Evolutionary conservation across 1,140 invertebrate genomes (phyloP).

Genomic region (Gonatopus flavifemur): DNA sequence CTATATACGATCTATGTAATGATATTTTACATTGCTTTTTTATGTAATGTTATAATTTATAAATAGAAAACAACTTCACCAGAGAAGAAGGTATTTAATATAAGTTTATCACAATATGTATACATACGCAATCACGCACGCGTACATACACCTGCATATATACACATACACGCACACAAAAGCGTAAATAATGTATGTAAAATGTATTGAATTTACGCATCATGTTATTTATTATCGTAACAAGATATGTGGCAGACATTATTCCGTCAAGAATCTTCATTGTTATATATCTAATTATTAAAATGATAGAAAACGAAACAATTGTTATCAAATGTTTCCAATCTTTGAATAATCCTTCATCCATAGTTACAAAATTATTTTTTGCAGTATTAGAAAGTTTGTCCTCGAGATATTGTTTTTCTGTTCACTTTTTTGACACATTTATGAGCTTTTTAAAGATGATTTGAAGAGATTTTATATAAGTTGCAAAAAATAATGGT

Average conservation of each 20-base stretch:
- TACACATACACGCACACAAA: slow-evolving; percentile 13
- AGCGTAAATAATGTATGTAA: slow-evolving; percentile 7
- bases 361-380: background rate
- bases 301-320: slow-evolving; percentile 20
- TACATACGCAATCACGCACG: too few species aligned
- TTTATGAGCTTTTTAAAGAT: background rate
- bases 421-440: background rate
- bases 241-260: slow-evolving; percentile 25
- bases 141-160: slow-evolving; percentile 27
- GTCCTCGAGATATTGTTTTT: background rate
- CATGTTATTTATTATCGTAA: slow-evolving; percentile 17
- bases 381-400: background rate
- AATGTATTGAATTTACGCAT: slow-evolving; percentile 26
- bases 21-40: slow-evolving; percentile 41
- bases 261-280: slow-evolving; percentile 28
- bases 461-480: background rate
- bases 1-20: slow-evolving; percentile 39
- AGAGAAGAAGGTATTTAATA: too few species aligned
- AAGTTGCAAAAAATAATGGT: background rate
- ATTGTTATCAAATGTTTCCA: background rate
- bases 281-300: slow-evolving; percentile 30
- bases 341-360: slow-evolving; percentile 3
- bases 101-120: slow-evolving; percentile 34
- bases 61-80: too few species aligned
- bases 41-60: slow-evolving; percentile 46